phyloP scores from a whole-genome alignment of 2,888 invertebrate genomes.

The Leptinotarsa rubiginosa region DNA sequence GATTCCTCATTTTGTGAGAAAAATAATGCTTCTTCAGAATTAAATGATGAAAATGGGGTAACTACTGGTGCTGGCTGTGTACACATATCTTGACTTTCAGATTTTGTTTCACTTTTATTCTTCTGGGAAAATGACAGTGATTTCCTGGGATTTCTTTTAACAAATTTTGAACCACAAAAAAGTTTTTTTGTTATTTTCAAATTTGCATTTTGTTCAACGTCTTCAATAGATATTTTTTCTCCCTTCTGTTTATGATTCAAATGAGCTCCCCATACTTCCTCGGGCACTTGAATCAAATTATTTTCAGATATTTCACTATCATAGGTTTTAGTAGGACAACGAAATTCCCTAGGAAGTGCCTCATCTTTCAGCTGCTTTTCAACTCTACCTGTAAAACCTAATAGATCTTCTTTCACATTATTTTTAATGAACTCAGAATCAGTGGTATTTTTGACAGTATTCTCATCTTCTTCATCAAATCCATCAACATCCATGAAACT shows the following conservation, averaged over 20 bases:
- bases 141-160: slow-evolving; percentile 83
- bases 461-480: slow-evolving; percentile 58
- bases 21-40: slow-evolving; percentile 48
- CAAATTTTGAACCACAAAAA: slow-evolving; percentile 77
- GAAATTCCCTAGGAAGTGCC: background rate
- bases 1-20: slow-evolving; percentile 38
- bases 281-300: slow-evolving; percentile 34
- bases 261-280: slow-evolving; percentile 68
- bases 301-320: slow-evolving; percentile 24
- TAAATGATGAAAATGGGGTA: slow-evolving; percentile 41
- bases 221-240: slow-evolving; percentile 28
- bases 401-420: background rate
- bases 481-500: slow-evolving; percentile 73
- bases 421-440: slow-evolving; percentile 18
- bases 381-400: background rate
- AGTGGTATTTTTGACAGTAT: slow-evolving; percentile 32
- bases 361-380: background rate
- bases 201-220: slow-evolving; percentile 50
- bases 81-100: slow-evolving; percentile 40
- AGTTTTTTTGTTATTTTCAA: slow-evolving; percentile 63
- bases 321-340: background rate
- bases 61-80: slow-evolving; percentile 46
- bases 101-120: slow-evolving; percentile 55
- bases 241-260: slow-evolving; percentile 60
- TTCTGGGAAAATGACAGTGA: slow-evolving; percentile 66